A percentile compares a stretch with the other conserved stretches of the same genome.
These are phyloP conservation scores for Gorsachius goisagi DNA, from an alignment of 2,113 vertebrate species.

Conservation along the genomic window DNA sequence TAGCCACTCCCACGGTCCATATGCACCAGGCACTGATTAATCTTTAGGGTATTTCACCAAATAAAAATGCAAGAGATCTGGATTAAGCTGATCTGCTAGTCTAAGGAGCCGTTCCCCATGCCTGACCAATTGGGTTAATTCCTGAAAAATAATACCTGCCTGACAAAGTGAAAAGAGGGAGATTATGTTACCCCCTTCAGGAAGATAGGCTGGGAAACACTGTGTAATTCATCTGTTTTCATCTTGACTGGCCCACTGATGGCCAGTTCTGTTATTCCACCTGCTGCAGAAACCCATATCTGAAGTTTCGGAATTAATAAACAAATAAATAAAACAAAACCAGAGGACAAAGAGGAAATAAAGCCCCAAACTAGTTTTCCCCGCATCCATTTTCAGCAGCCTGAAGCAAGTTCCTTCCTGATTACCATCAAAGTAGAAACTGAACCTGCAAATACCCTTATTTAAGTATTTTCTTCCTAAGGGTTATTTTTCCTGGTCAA, in stretches of 20 bases:
- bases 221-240: background rate
- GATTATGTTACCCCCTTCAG: background rate
- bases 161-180: background rate
- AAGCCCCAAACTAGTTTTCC: background rate
- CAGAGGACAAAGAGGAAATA: background rate
- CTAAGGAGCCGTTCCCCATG: background rate
- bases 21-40: background rate
- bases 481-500: background rate
- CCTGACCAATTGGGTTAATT: background rate
- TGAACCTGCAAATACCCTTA: background rate
- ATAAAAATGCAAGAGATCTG: conserved; percentile 1
- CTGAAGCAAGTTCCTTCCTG: background rate
- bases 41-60: conserved; percentile 9
- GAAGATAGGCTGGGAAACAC: background rate
- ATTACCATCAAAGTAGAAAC: background rate
- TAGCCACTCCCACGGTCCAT: background rate
- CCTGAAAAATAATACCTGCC: background rate
- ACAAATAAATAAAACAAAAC: background rate
- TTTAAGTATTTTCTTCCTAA: background rate
- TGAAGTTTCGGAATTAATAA: background rate
- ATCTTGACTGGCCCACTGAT: background rate
- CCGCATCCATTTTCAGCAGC: background rate
- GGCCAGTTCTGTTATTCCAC: background rate
- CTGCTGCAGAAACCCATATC: background rate
- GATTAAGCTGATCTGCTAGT: background rate